phyloP scores from a whole-genome alignment of 2,888 invertebrate genomes.

The Poecilus cupreus region DNA sequence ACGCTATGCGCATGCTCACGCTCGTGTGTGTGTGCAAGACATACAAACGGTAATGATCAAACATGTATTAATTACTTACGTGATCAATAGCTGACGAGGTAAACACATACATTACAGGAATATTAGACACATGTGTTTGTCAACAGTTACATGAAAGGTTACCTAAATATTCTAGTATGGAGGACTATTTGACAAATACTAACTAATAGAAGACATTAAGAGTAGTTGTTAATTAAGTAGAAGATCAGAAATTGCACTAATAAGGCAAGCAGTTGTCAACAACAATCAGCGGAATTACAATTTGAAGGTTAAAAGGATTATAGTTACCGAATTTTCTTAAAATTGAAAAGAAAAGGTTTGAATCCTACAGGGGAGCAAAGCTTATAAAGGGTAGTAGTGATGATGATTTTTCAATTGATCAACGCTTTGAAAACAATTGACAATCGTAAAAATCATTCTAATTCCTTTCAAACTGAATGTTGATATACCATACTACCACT shows the following conservation, averaged over 20 bases:
- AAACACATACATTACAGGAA: constrained; percentile 13
- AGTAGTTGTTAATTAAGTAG: background rate
- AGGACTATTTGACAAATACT: background rate
- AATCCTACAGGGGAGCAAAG: too few species aligned
- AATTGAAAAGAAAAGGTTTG: too few species aligned
- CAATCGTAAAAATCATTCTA: too few species aligned
- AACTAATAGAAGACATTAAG: background rate
- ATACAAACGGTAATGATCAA: constrained; percentile 33
- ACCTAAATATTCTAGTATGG: constrained; percentile 7
- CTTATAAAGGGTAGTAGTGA: too few species aligned
- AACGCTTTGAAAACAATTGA: too few species aligned
- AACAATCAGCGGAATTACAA: too few species aligned
- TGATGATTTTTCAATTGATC: too few species aligned
- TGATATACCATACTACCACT: too few species aligned
- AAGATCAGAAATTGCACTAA: background rate
- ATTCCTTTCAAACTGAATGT: too few species aligned
- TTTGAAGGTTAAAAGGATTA: too few species aligned
- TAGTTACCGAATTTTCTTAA: too few species aligned
- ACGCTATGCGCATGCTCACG: background rate
- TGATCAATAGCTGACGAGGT: constrained; percentile 43
- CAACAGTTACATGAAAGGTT: constrained; percentile 16
- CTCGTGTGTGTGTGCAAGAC: background rate
- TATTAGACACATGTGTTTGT: constrained; percentile 34
- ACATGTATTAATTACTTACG: constrained; percentile 34
- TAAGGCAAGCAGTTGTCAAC: background rate